These are phyloP conservation scores for Drosophila seclusa DNA, from an alignment of 2,888 invertebrate genomes.

Conservation along the genomic window DNA sequence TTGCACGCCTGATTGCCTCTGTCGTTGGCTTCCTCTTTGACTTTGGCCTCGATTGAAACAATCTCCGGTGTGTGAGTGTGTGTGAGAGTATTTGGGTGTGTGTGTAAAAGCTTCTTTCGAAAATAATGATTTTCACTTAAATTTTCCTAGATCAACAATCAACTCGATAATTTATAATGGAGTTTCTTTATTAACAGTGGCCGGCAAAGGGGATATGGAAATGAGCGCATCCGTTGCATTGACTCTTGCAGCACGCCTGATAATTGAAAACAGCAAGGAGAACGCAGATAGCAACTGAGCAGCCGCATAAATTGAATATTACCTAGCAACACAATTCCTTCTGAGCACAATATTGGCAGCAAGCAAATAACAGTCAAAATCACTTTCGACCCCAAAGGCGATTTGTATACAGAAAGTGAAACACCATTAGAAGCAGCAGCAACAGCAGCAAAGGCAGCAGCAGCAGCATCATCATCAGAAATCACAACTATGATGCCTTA, in stretches of 20 bases:
- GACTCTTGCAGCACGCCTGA: conserved; percentile 66
- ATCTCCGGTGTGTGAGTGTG: conserved; percentile 61
- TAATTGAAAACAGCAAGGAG: conserved; percentile 32
- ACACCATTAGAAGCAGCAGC: conserved; percentile 22
- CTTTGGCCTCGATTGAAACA: conserved; percentile 73
- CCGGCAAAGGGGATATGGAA: conserved; percentile 23
- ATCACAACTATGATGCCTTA: conserved; percentile 72
- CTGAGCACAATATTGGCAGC: conserved; percentile 17
- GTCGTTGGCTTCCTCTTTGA: conserved; percentile 35
- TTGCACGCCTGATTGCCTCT: conserved; percentile 56
- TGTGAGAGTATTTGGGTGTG: neutral
- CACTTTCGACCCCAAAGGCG: conserved; percentile 76
- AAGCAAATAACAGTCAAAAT: conserved; percentile 79
- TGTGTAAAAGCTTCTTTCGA: conserved; percentile 52
- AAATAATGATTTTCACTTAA: conserved; percentile 34
- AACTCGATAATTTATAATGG: conserved; percentile 73
- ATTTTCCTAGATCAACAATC: conserved; percentile 51
- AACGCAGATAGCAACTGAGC: conserved; percentile 4
- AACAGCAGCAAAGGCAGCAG: neutral
- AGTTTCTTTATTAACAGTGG: conserved; percentile 65
- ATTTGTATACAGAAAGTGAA: conserved; percentile 54
- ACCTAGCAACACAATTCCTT: conserved; percentile 5
- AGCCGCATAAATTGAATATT: conserved; percentile 52
- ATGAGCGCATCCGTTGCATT: conserved; percentile 64
- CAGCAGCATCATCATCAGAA: conserved; percentile 29